These are phyloP conservation scores for Pardosa pseudoannulata DNA, from an alignment of 2,888 invertebrate genomes.

Conservation along the genomic window DNA sequence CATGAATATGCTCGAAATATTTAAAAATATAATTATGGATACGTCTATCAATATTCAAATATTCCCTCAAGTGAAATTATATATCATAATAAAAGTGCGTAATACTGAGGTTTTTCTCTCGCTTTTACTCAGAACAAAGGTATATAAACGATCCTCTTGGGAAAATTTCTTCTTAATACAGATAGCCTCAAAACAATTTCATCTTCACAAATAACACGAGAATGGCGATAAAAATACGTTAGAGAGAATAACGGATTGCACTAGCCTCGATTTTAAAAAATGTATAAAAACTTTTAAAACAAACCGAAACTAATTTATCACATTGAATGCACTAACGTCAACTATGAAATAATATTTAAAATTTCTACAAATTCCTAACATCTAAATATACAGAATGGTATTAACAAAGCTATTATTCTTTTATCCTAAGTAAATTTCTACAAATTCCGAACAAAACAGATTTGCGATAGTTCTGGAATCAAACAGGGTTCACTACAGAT, in stretches of 20 bases:
- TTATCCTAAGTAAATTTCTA: no score
- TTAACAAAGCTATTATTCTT: no score
- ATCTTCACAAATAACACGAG: conserved; percentile 11
- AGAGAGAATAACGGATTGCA: conserved; percentile 57
- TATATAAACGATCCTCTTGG: no score
- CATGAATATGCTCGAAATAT: not conserved
- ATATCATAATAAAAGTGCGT: no score
- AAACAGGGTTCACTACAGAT: not conserved
- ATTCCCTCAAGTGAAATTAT: not conserved
- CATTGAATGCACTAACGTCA: not conserved
- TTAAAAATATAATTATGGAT: not conserved
- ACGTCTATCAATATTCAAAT: not conserved
- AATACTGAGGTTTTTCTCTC: no score
- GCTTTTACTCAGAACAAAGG: no score
- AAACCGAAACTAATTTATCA: not conserved
- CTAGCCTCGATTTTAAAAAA: conserved; percentile 32
- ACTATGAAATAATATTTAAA: not conserved
- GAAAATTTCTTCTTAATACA: no score
- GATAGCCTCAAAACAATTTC: not conserved
- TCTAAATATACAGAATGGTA: no score
- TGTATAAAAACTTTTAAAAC: not conserved
- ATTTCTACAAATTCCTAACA: not conserved
- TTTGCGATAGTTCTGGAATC: no score
- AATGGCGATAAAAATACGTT: conserved; percentile 20
- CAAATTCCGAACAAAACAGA: no score